phyloP scores from a whole-genome alignment of 2,113 vertebrate species.

The Bucco capensis region DNA sequence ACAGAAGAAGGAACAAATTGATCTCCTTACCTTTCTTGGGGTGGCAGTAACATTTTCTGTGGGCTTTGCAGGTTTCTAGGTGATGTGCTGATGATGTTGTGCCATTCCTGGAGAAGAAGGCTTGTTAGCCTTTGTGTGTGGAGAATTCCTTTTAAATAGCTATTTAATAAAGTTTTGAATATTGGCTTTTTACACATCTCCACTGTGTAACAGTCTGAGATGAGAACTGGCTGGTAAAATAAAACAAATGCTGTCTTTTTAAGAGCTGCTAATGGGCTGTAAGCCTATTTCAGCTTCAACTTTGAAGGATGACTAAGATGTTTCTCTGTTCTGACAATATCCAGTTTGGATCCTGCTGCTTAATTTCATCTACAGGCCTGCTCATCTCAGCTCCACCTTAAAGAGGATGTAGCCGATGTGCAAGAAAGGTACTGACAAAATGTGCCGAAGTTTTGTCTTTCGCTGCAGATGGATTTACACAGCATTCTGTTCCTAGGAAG shows the following conservation, averaged over 20 bases:
- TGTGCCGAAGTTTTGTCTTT: background rate
- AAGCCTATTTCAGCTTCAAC: background rate
- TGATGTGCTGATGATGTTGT: background rate
- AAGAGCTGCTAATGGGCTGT: background rate
- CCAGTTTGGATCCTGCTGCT: background rate
- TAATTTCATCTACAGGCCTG: background rate
- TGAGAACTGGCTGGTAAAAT: background rate
- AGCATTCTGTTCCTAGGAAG: accelerated
- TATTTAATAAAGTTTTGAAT: background rate
- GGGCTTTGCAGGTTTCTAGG: background rate
- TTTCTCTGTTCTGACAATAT: background rate
- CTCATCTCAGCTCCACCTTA: background rate
- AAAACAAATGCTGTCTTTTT: background rate
- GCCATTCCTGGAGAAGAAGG: background rate
- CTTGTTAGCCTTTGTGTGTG: background rate
- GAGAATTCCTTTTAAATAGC: background rate
- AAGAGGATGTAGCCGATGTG: background rate
- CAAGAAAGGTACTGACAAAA: background rate
- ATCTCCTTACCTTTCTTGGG: background rate
- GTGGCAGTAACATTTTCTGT: background rate
- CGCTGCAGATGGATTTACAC: background rate
- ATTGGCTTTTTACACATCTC: background rate
- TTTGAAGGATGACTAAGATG: background rate
- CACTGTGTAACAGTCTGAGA: background rate
- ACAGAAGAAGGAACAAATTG: background rate